Base-by-base conservation (phyloP, 2,888 invertebrate genomes). In the Sthenelais limicola region DNA sequence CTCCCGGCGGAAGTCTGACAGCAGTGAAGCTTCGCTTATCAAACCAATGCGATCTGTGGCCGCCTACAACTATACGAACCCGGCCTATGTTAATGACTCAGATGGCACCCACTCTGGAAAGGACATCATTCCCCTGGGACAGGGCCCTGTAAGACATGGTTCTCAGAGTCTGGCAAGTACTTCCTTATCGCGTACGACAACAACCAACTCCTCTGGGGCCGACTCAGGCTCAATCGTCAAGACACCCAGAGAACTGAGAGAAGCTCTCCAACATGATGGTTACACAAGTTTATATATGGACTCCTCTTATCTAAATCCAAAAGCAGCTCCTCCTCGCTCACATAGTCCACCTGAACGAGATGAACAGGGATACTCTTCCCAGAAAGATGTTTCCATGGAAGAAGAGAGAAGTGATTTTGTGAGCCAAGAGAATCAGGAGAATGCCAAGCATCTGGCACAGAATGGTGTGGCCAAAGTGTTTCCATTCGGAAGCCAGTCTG, bases 1-100 rank as follows among this genome's bases (percentile, higher is more conserved):
- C 4, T 43, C 38, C 9, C 62, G 62, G 1, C 12, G 30, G 32
- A 5, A n/a, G 9, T n/a, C 21, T 24, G 24, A 5, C 51, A 32
- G 30, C 54, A 56, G 56, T 32, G 43, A 12, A 12, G 43, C 9
- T 18, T 18, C 9, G 43, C 43, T 18, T 9, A 12, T 12, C n/a
- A 62, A 38, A 24, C 4, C 33, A 21, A 35, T 56, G 33, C 56
- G 30, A 35, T 43, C 62, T 21, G 62, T 35, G 21, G 24, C 21
- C 2, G 62, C 62, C 62, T 62, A 35, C 62, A 62, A 62, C 62
- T 62, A 62, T 43, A 26, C 62, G 12, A 62, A 62, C 62, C 62
- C 62, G 12, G 62, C 62, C 21, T 62, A 24, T 24, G 62, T 62
- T 1, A 62, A 35, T 24, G 62, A 62, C 38, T 5, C 28, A 12